Evolutionary conservation across 2,113 vertebrate species (phyloP).

Genomic region (Labeo catla): DNA sequence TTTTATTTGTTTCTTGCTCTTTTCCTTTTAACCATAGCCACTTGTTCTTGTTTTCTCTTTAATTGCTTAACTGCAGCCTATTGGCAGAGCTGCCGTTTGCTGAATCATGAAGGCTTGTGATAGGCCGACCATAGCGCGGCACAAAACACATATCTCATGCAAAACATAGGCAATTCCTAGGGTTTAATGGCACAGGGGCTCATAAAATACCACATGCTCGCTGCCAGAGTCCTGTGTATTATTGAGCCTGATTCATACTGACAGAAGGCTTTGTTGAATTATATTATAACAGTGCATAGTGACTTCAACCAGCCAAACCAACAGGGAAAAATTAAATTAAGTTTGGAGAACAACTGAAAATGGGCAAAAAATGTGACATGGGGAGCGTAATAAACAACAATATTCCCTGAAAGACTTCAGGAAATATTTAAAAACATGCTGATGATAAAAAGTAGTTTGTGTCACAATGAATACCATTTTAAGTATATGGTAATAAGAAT

Average conservation of each 20-base stretch:
- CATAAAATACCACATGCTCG: constrained; percentile 30
- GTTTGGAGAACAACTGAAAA: not conserved
- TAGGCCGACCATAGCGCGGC: not conserved
- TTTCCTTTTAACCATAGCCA: constrained; percentile 24
- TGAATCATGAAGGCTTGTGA: constrained; percentile 34
- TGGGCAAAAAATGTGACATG: not conserved
- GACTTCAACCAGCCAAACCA: not conserved
- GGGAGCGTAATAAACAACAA: not conserved
- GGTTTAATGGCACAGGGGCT: constrained; percentile 19
- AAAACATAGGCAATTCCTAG: constrained; percentile 13
- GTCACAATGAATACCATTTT: too few species aligned
- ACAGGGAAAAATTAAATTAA: not conserved
- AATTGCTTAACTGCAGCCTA: constrained; percentile 25
- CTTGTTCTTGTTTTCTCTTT: constrained; percentile 35
- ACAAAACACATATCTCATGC: constrained; percentile 24
- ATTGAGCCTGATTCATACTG: constrained; percentile 32
- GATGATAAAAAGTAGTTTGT: not conserved
- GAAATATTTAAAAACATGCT: not conserved
- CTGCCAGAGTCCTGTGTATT: constrained; percentile 13
- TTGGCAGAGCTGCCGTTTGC: not conserved
- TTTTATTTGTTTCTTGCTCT: not conserved
- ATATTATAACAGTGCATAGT: not conserved
- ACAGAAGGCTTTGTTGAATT: constrained; percentile 32
- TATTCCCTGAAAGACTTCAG: not conserved
- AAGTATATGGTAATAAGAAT: too few species aligned